Evolutionary conservation across 2,797 vertebrate species (phyloP).

Genomic region (Sus cebifrons): DNA sequence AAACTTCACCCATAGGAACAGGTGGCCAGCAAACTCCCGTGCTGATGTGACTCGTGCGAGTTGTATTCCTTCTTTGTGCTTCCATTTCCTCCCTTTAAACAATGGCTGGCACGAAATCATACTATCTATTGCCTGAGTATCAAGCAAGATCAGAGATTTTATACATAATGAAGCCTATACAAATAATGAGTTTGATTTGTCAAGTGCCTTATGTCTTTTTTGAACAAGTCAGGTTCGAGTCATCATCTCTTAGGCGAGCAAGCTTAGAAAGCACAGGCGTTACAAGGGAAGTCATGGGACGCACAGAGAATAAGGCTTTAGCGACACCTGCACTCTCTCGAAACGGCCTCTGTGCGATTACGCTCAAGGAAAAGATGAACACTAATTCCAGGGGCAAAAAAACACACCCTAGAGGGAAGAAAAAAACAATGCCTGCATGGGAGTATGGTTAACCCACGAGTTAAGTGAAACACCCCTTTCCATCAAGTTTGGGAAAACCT

Average conservation of each 20-base stretch:
- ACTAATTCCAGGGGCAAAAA: not conserved
- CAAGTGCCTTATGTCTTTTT: not conserved
- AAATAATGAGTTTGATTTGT: not conserved
- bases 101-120: not conserved
- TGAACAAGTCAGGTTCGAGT: not conserved
- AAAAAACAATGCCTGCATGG: not conserved
- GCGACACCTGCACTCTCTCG: not conserved
- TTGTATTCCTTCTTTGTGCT: not conserved
- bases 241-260: not conserved
- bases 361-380: not conserved
- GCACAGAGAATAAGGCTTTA: not conserved
- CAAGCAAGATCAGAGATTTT: not conserved
- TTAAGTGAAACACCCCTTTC: not conserved
- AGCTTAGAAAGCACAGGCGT: not conserved
- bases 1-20: not conserved
- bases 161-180: not conserved
- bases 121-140: not conserved
- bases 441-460: not conserved
- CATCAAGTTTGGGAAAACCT: not conserved
- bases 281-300: not conserved
- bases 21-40: not conserved
- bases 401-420: not conserved
- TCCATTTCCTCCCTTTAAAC: not conserved
- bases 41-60: accelerated
- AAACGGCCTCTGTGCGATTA: not conserved